Evolutionary conservation across 2,888 invertebrate genomes (phyloP), one percentile per base, ranked within the genome.

Genomic region (Hypomecis punctinalis): DNA sequence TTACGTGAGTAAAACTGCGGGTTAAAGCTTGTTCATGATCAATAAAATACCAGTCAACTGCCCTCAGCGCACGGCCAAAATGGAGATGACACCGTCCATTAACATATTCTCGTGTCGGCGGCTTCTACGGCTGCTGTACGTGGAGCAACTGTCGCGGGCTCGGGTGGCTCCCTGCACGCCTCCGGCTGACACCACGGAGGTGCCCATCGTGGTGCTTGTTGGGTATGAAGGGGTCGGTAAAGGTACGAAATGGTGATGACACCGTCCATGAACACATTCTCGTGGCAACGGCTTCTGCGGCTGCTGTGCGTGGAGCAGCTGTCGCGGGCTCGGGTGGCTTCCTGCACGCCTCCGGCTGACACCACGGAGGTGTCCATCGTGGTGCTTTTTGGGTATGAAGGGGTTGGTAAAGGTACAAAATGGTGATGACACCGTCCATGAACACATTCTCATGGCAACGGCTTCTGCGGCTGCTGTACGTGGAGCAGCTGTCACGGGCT

Each of bases 371-470:
- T 90, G 0, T 90, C 91, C 0, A 74, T 93, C 1, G 79, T 92
- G 0, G 81, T 90, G 1, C 69, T 93, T 1, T 91, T 92, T 5
- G 93, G 93, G 0, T 79, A 83, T 57, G 90, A 91, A 74, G 89
- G 84, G 11, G 82, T 87, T 47, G 91, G 91, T 3, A 93, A 91
- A 90, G 91, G 92, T n/a, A n/a, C n/a, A n/a, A 84, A 76, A 89
- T 91, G 88, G 77, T 86, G 10, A 85, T 83, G 82, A 73, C 74
- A 0, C 90, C 91, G 0, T 84, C 90, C 54, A 69, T 89, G 9
- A 71, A 63, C 11, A 80, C 76, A 33, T 86, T 87, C 58, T 83
- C 91, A 0, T 77, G 80, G 0, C 85, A 88, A 0, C 88, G 91
- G 0, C 78, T 93, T 23, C 78, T 90, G 10, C 83, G 90, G 0